Evolutionary conservation across 2,797 vertebrate species (phyloP), one percentile per base, ranked within the genome.

Genomic region (Eospalax fontanierii): DNA sequence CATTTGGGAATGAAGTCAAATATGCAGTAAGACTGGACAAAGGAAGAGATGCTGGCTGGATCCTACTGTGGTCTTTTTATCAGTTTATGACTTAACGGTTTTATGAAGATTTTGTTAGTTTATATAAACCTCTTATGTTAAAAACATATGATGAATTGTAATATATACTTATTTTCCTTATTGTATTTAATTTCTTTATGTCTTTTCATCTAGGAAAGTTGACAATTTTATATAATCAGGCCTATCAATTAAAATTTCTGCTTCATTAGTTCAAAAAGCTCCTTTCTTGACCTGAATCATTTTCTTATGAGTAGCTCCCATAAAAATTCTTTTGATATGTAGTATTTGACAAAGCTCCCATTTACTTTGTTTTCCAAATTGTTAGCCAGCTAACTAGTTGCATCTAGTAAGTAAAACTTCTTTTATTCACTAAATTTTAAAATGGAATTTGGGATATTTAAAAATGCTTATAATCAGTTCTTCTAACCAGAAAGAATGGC

Each of bases 261-360:
- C 74, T 93, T 84, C 38, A 81, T 82, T 80, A 68, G 68, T 74
- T 91, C 61, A 1, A 94, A 63, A 26, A 12, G 2, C n/a, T 61
- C 22, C 65, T 79, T 33, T 87, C 78, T 57, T 66, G 61, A 71
- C 78, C 46, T 66, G 61, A 71, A 35, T 26, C n/a, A 11, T 90
- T 84, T 76, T 50, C 38, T 95, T 83, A 79, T 59, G 26, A 11
- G 2, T 75, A 2, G 0, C 33, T 79, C 16, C 10, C 12, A 59
- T 91, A 79, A 73, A 83, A 91, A 65, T 91, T 65, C 54, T 68
- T 91, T 95, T 94, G 26, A 57, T 93, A 2, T 74, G 9, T 87
- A 12, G 33, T 86, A 24, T 80, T 8, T 82, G 57, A 75, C 70
- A 24, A 91, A 43, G 7, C 1, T 73, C 6, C 6, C 19, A 59